Evolutionary conservation across 2,113 vertebrate genomes (phyloP), one percentile per base, ranked within the genome.

Genomic region (Tupaia tana): DNA sequence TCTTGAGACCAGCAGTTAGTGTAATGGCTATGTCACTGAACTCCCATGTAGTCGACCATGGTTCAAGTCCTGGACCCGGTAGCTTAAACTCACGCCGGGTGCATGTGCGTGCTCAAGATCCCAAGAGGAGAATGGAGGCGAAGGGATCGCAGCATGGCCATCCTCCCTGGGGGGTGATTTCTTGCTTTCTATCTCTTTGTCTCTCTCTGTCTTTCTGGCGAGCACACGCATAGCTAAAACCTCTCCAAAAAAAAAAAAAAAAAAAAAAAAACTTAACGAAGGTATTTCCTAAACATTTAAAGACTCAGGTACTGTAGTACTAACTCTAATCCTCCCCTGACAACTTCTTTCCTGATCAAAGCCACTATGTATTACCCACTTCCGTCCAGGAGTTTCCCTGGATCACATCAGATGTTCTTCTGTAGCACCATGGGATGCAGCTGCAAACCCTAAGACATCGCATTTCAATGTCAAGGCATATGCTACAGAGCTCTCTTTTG

Each of bases 281-380:
- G 77, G 13, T 10, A 61, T 24, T 88, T 93, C 59, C 90, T 92
- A 89, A 96, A 91, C 16, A 93, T 34, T 43, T 86, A 79, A 93
- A 71, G 69, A 86, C 82, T 18, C 69, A 87, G 2, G 13, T 24
- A 43, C 27, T 67, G 3, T 20, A 63, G 24, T 59, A 56, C 25
- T 67, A 85, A 25, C 31, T 91, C 31, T 86, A n/a, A 84, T 80
- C 88, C 94, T 25, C 15, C 4, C 63, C 18, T 82, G 22, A 81
- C 64, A 79, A 86, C 67, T 89, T 75, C 86, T 69, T 86, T 31
- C 63, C 66, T 88, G 64, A 94, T 70, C 52, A 93, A 97, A 93
- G 52, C 1, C 70, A 89, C 69, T 24, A 61, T 34, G 86, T 71
- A 90, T 67, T 73, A 85, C 27, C 69, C 19, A 86, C 54, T 94